These are phyloP conservation scores for Patiria miniata DNA, from an alignment of 35 echinoderm and acorn worm genomes.

Conservation along the genomic window DNA sequence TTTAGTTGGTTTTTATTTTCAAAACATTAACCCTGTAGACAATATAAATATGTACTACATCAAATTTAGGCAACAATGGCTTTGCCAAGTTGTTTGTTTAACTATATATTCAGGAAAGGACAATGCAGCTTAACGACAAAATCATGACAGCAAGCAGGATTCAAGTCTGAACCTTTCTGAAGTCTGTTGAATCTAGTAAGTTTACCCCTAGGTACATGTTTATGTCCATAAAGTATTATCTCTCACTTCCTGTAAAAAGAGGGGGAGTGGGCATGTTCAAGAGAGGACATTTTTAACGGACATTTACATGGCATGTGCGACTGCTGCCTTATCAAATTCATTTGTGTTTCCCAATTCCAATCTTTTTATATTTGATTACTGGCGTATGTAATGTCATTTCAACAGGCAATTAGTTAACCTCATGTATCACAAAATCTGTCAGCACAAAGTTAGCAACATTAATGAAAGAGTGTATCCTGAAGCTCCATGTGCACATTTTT, in stretches of 20 bases:
- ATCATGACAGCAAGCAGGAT: neutral
- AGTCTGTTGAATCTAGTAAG: neutral
- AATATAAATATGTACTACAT: neutral
- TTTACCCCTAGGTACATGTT: neutral
- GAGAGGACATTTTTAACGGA: neutral
- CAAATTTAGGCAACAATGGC: neutral
- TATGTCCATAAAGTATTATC: neutral
- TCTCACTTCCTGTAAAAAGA: neutral
- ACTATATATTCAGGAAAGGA: neutral
- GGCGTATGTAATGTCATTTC: neutral
- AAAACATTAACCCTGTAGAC: neutral
- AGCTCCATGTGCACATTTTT: no score
- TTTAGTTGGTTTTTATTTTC: neutral
- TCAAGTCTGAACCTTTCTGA: neutral
- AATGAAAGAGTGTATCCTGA: no score
- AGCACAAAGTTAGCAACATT: no score
- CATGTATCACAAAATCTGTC: no score
- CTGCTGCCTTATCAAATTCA: neutral
- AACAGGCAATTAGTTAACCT: slow-evolving; percentile 15
- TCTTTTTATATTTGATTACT: neutral
- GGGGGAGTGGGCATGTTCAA: neutral
- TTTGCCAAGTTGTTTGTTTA: neutral
- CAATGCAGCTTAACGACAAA: neutral
- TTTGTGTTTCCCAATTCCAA: slow-evolving; percentile 2
- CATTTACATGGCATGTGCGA: neutral